Percentiles rank a stretch among this genome's conserved stretches.
Conservation (phyloP, 2,113 vertebrate species). For the Castor canadensis region DNA sequence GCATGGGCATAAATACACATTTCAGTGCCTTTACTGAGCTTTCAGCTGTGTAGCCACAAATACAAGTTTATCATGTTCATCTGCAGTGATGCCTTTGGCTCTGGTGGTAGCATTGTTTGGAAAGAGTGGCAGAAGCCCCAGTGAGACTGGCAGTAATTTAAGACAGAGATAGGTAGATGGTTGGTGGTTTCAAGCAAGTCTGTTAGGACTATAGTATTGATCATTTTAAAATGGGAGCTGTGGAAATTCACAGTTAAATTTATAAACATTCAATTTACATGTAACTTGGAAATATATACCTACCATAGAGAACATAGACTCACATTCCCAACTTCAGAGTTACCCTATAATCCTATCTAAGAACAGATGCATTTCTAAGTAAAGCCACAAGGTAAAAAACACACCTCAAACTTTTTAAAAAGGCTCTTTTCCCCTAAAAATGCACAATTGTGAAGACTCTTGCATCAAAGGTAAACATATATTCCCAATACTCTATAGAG, state of each 20-base stretch:
- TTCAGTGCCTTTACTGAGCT: neutral
- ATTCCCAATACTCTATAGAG: neutral
- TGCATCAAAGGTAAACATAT: neutral
- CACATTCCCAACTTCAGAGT: neutral
- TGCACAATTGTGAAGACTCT: neutral
- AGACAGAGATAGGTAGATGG: neutral
- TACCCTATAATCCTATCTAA: slow-evolving; percentile 6
- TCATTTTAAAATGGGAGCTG: neutral
- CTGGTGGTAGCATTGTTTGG: neutral
- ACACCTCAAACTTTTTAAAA: neutral
- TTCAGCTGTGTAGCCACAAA: neutral
- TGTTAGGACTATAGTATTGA: neutral
- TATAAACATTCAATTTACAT: neutral
- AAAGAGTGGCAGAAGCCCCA: neutral
- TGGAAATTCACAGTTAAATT: neutral
- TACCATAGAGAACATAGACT: neutral
- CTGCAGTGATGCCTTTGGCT: neutral
- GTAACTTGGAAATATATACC: neutral
- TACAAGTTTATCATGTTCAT: neutral
- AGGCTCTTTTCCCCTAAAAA: neutral
- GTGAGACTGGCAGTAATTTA: neutral
- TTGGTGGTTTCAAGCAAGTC: neutral
- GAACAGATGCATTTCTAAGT: slow-evolving; percentile 3
- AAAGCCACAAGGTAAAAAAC: neutral
- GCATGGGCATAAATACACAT: neutral